Evolutionary conservation across 1,140 invertebrate species (phyloP), one percentile per base, ranked within the genome.

Genomic region (Leptestheria dahalacensis): DNA sequence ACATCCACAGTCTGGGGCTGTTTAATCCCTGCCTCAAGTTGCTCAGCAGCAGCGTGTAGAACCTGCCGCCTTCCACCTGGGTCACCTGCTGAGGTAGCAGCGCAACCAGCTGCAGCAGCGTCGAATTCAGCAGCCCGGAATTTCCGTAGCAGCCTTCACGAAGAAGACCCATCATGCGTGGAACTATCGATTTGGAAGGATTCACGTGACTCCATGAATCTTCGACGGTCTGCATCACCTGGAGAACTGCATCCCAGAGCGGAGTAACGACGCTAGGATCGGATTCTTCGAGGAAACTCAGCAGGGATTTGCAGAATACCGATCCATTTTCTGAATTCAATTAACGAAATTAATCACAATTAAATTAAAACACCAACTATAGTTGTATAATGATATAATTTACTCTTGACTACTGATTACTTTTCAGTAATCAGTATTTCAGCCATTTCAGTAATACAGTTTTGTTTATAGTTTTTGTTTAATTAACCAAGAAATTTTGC

Each of bases 101-200:
- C 49, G 82, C 84, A 1, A 89, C 64, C 47, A 89, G 76, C 4
- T 86, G 84, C 18, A 90, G 67, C 21, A 89, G 67, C 70, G 83
- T 41, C 33, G 33, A 41, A 41, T 41, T 41, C 33, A 41, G 33
- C 33, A 41, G 33, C 33, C 33, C 33, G 10, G 84, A 84, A 73
- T 82, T 85, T 51, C 82, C 82, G 65, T 79, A 72, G 3, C 82
- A 85, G 28, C 80, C 84, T 66, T 77, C 77, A 66, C 76, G 75
- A 29, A 90, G 66, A 26, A 86, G 70, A 25, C 73, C 72, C 67
- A 78, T 81, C 1, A 91, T 67, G 71, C 86, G 85, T 1, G 84
- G 81, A 49, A 86, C 72, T 15, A 87, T 72, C 9, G 79, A 70
- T 72, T 86, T 86, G 50, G 83, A 78, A 26, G 83, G 69, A 68